These are phyloP conservation scores for Melanchra persicariae DNA, from an alignment of 2,888 invertebrate genomes.

Conservation along the genomic window DNA sequence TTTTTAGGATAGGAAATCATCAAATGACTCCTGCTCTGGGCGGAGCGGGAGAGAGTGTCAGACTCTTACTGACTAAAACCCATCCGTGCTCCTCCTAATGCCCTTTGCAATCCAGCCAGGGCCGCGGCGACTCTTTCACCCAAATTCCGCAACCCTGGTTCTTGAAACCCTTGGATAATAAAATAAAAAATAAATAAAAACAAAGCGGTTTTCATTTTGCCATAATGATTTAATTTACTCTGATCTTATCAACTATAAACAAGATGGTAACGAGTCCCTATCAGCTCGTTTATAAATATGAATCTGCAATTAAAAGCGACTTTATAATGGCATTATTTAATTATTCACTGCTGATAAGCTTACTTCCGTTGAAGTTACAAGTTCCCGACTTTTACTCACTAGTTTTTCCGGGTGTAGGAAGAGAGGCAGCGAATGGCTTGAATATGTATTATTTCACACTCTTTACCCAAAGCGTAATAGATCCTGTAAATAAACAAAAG, in stretches of 20 bases:
- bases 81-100: too few species aligned
- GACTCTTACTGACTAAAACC: too few species aligned
- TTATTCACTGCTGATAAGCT: slow-evolving; percentile 42
- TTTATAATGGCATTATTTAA: slow-evolving; percentile 45
- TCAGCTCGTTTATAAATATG: slow-evolving; percentile 21
- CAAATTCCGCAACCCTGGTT: too few species aligned
- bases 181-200: too few species aligned
- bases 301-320: slow-evolving; percentile 41
- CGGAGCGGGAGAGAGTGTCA: too few species aligned
- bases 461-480: background rate
- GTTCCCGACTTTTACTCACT: slow-evolving; percentile 37
- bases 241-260: slow-evolving; percentile 29
- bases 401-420: slow-evolving; percentile 13
- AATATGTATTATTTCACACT: background rate
- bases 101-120: too few species aligned
- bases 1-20: too few species aligned
- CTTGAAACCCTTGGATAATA: too few species aligned
- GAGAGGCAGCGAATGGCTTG: background rate
- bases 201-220: too few species aligned
- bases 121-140: too few species aligned
- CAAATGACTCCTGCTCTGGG: too few species aligned
- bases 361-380: slow-evolving; percentile 34
- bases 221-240: slow-evolving; percentile 18
- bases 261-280: slow-evolving; percentile 24
- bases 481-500: background rate